Evolutionary conservation across 2,113 vertebrate species (phyloP).

Genomic region (Campylomormyrus numenius): DNA sequence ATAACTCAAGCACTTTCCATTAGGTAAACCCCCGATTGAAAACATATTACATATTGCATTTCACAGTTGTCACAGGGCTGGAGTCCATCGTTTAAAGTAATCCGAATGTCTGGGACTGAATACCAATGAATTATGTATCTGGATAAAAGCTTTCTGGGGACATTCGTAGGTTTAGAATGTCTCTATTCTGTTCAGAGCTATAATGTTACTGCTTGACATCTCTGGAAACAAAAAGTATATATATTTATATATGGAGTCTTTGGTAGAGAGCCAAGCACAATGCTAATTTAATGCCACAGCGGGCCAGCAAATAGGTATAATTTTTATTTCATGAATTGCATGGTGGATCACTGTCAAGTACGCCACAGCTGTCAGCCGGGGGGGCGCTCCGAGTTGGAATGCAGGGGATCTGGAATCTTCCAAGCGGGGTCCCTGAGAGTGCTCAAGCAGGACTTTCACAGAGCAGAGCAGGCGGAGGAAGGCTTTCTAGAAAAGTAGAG

Average conservation of each 20-base stretch:
- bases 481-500: background rate
- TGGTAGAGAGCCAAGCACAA: slow-evolving; percentile 32
- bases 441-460: background rate
- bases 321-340: background rate
- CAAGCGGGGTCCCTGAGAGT: background rate
- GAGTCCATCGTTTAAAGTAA: slow-evolving; percentile 32
- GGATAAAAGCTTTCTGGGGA: slow-evolving; percentile 39
- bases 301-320: background rate
- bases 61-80: slow-evolving; percentile 21
- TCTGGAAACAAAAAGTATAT: slow-evolving; percentile 29
- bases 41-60: background rate
- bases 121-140: slow-evolving; percentile 34
- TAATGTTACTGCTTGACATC: slow-evolving; percentile 12
- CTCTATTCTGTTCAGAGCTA: slow-evolving; percentile 28
- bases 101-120: slow-evolving; percentile 26
- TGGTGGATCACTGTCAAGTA: background rate
- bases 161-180: slow-evolving; percentile 32
- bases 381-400: background rate
- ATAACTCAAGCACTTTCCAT: background rate
- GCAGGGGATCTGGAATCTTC: background rate
- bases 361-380: background rate
- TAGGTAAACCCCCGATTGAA: background rate
- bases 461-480: background rate
- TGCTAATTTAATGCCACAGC: slow-evolving; percentile 22
- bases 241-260: slow-evolving; percentile 25